phyloP scores from a whole-genome alignment of 1,140 invertebrate genomes.

The Drosophila bocki region DNA sequence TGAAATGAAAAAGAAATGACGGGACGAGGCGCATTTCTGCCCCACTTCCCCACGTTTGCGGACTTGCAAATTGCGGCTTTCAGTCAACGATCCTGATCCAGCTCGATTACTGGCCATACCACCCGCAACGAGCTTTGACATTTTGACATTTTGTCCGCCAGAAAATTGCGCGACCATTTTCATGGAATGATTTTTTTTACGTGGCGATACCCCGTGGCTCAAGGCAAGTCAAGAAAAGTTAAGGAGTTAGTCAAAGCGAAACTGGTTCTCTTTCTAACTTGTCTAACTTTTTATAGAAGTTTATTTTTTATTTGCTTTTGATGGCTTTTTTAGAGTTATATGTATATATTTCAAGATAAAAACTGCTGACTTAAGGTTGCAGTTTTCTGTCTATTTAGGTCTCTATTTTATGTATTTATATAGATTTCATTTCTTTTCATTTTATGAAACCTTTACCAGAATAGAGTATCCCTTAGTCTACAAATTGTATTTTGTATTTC shows the following conservation, averaged over 20 bases:
- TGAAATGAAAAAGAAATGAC: conserved; percentile 17
- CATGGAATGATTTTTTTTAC: background rate
- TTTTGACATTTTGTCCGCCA: conserved; percentile 22
- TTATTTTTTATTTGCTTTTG: background rate
- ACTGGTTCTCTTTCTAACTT: too few relatives aligned
- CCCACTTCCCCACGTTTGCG: conserved; percentile 7
- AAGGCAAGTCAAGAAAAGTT: conserved; percentile 1
- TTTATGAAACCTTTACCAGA: background rate
- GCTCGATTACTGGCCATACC: conserved; percentile 6
- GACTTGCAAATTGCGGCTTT: conserved; percentile 51
- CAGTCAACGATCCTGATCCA: conserved; percentile 38
- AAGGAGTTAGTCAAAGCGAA: background rate
- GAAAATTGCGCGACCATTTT: conserved; percentile 1
- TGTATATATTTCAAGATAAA: background rate
- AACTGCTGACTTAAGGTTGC: background rate
- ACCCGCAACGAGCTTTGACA: conserved; percentile 9
- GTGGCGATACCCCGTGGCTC: conserved; percentile 1
- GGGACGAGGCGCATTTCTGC: background rate
- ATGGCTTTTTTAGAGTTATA: background rate
- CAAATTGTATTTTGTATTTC: background rate
- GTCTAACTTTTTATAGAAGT: background rate
- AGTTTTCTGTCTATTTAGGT: background rate
- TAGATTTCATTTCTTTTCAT: too few relatives aligned
- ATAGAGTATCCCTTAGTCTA: background rate
- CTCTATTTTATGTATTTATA: background rate